Evolutionary conservation across 2,113 vertebrate genomes (phyloP), one percentile per base, ranked within the genome.

Genomic region (Nestor notabilis): DNA sequence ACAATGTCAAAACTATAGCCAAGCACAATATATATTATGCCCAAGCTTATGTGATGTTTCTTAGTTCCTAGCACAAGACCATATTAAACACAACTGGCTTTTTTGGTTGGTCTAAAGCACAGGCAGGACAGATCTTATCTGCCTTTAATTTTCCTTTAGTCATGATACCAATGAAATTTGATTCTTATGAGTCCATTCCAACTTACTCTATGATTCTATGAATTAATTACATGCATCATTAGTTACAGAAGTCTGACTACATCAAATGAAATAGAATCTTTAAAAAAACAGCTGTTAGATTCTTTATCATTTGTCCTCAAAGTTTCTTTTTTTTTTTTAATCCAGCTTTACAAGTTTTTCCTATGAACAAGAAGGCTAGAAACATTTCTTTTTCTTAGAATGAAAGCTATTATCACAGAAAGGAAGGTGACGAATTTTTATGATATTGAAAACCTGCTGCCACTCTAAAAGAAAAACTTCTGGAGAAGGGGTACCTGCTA

Each of bases 201-300:
- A 16, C 23, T 25, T 70, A 27, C 21, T 65, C 25, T 49, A 17
- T 58, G 27, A 56, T 33, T 63, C 15, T 44, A 25, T 27, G 2
- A 44, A 49, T 27, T 25, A 60, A 29, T 76, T 47, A 6, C 7
- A 24, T 37, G 5, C 4, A 24, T 56, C 20, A 61, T 24, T 69
- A 29, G 4, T 31, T 53, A 35, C 18, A 44, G 17, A 68, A 49
- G 2, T 0, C 0, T 56, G 43, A 63, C 4, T 5, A 27, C 20
- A 74, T 35, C 9, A 50, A 74, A 41, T 46, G 28, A 31, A 10
- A 28, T 2, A 44, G 7, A 53, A 31, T 20, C 2, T 65, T 85
- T 20, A 49, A 24, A 33, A 35, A 85, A 72, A 28, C n/a, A 49
- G 8, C 6, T 35, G 4, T 18, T 41, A 14, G 3, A 1, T 33